Conservation (phyloP, 2,797 vertebrate genomes). For the Girardinus metallicus region DNA sequence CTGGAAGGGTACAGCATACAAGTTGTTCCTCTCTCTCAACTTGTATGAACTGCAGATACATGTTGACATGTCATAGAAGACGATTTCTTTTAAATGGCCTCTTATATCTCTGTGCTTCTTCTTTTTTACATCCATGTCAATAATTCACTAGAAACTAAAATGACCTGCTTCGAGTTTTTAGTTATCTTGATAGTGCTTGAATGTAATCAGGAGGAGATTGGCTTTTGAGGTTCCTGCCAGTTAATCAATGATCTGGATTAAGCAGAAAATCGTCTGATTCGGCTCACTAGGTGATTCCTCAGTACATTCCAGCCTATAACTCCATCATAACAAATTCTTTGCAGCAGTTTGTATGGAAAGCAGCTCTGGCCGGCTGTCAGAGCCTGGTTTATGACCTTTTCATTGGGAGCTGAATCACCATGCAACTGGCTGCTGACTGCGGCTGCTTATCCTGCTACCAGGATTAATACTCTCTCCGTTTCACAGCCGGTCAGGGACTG, state of each 20-base stretch:
- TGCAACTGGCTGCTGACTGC: constrained; percentile 44
- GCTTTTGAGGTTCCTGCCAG: neutral
- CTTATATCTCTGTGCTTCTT: neutral
- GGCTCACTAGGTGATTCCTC: constrained; percentile 12
- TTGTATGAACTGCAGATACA: neutral
- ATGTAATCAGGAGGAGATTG: neutral
- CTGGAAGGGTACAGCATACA: too few species aligned
- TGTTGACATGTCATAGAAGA: neutral
- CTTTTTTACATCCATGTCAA: neutral
- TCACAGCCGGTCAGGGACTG: constrained; percentile 62
- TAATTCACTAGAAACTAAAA: neutral
- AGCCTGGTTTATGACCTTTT: constrained; percentile 65
- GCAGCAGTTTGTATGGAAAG: constrained; percentile 72
- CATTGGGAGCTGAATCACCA: constrained; percentile 59
- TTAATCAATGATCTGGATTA: neutral
- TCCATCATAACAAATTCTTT: constrained; percentile 41
- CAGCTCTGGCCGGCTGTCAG: constrained; percentile 51
- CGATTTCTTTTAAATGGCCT: neutral
- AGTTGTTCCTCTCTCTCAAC: neutral
- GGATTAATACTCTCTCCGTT: constrained; percentile 68
- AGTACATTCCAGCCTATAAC: neutral
- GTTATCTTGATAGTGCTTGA: neutral
- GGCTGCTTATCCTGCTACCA: constrained; percentile 41
- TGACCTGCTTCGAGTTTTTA: neutral
- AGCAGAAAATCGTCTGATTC: neutral